A percentile compares a stretch with the other conserved stretches of the same genome.
phyloP scores from a whole-genome alignment of 2,113 vertebrate genomes.

The Tetrao urogallus region DNA sequence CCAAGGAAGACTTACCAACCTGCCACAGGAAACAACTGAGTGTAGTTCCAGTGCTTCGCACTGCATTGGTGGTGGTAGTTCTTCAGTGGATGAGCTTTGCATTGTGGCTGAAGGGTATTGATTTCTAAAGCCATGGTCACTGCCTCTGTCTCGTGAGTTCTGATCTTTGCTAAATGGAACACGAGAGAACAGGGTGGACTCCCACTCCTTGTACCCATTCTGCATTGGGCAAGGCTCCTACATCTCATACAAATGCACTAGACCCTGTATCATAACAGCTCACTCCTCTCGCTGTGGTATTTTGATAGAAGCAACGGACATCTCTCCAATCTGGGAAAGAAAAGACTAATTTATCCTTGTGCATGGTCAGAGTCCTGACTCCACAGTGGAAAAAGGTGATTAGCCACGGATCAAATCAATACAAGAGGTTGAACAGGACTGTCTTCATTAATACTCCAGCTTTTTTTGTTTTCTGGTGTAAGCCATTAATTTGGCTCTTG shows the following conservation, averaged over 20 bases:
- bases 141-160: not conserved
- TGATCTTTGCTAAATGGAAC: not conserved
- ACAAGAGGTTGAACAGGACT: not conserved
- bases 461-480: not conserved
- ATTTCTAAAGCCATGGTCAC: accelerated
- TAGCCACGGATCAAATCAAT: not conserved
- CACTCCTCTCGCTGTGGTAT: not conserved
- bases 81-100: not conserved
- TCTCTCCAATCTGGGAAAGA: not conserved
- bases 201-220: not conserved
- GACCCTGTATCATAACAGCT: not conserved
- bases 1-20: accelerated
- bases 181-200: not conserved
- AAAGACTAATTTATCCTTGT: not conserved
- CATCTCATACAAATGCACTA: not conserved
- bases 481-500: not conserved
- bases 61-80: not conserved
- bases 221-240: not conserved
- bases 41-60: not conserved
- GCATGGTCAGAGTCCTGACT: not conserved
- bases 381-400: not conserved
- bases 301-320: not conserved
- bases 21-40: accelerated
- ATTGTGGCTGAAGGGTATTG: not conserved
- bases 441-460: not conserved